Evolutionary conservation across 2,113 vertebrate genomes (phyloP).

Genomic region (Pelobates fuscus): DNA sequence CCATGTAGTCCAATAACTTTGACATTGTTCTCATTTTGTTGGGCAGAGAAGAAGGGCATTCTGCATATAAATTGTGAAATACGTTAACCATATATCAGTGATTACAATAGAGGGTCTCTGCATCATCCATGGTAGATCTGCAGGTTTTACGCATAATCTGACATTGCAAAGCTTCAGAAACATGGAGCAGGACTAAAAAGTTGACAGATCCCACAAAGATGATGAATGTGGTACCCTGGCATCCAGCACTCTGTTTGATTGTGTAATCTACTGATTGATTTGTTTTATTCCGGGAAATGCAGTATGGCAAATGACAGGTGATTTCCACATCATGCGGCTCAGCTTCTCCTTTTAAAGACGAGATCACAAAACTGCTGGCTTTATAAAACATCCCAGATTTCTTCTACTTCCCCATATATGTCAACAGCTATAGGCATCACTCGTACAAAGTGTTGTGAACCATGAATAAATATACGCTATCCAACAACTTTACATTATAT

Average conservation of each 20-base stretch:
- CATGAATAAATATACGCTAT: conserved; percentile 9
- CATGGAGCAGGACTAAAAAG: conserved; percentile 3
- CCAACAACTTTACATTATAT: conserved; percentile 8
- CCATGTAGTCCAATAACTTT: too few relatives aligned
- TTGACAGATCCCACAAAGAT: conserved; percentile 26
- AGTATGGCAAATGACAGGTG: conserved; percentile 22
- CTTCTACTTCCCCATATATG: conserved; percentile 9
- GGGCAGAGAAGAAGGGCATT: too few relatives aligned
- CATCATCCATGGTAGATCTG: neutral
- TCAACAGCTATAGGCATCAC: neutral
- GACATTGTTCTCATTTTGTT: too few relatives aligned
- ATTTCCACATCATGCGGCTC: conserved; percentile 5
- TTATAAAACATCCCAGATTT: conserved; percentile 11
- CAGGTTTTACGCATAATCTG: conserved; percentile 18
- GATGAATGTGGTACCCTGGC: conserved; percentile 31
- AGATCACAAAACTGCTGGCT: conserved; percentile 6
- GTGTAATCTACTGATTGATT: conserved; percentile 40
- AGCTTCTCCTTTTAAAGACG: conserved; percentile 2
- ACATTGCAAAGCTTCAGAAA: neutral
- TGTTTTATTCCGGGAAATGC: conserved; percentile 20
- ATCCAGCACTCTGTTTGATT: conserved; percentile 33
- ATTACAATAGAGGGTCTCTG: neutral
- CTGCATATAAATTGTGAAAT: neutral
- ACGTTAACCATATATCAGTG: neutral
- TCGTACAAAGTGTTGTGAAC: conserved; percentile 12